These are phyloP conservation scores for Drosophila sproati DNA, from an alignment of 1,140 invertebrate species.

Conservation along the genomic window DNA sequence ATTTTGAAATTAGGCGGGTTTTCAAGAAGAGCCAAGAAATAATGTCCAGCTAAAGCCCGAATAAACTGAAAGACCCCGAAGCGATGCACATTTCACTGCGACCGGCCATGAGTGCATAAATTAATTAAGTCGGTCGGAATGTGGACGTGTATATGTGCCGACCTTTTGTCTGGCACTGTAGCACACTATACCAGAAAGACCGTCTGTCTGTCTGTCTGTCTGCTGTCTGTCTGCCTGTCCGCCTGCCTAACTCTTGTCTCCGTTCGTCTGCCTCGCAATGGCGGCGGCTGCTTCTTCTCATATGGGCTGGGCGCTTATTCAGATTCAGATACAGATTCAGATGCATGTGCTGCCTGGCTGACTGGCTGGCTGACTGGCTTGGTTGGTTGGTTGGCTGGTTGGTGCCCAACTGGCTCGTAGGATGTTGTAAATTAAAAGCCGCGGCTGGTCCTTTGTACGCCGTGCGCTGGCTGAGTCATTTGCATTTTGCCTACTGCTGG, in stretches of 20 bases:
- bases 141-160: slow-evolving; percentile 83
- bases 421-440: slow-evolving; percentile 81
- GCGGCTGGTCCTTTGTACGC: slow-evolving; percentile 73
- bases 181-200: slow-evolving; percentile 45
- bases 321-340: slow-evolving; percentile 35
- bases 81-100: slow-evolving; percentile 62
- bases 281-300: slow-evolving; percentile 51
- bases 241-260: slow-evolving; percentile 1
- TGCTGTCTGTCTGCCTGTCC: slow-evolving; percentile 5
- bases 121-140: slow-evolving; percentile 84
- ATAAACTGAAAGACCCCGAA: slow-evolving; percentile 48
- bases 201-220: slow-evolving; percentile 13
- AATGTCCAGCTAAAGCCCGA: slow-evolving; percentile 69
- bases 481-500: slow-evolving; percentile 77
- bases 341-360: slow-evolving; percentile 29
- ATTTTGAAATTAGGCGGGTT: slow-evolving; percentile 84
- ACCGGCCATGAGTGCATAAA: slow-evolving; percentile 81
- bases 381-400: slow-evolving; percentile 19
- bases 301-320: slow-evolving; percentile 24
- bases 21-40: slow-evolving; percentile 73
- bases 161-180: slow-evolving; percentile 83
- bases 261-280: slow-evolving; percentile 40
- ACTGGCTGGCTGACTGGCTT: slow-evolving; percentile 18
- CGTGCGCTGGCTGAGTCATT: slow-evolving; percentile 72
- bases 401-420: slow-evolving; percentile 58